Evolutionary conservation across 2,888 invertebrate genomes (phyloP), one percentile per base, ranked within the genome.

Genomic region (Mythimna lalbum): DNA sequence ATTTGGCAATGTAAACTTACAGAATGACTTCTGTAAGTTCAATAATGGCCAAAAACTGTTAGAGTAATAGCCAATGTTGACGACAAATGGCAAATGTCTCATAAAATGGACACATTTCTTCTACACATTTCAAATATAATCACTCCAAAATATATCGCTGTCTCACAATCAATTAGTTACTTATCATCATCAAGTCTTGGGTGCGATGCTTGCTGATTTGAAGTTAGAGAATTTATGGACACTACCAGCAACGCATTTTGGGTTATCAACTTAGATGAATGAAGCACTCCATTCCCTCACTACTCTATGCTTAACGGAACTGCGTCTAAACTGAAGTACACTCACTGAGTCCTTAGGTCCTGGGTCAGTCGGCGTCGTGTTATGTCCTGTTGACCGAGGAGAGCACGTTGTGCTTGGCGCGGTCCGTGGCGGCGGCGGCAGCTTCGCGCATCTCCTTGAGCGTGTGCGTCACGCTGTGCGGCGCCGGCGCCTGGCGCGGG

Each of bases 361-460:
- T 39, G 59, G 69, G 62, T 79, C 71, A 57, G 67, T 84, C 79
- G 21, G 78, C 84, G 81, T 71, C 82, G 57, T 79, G 94, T 92
- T 94, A 95, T 81, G 95, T 91, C 63, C 90, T 93, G 90, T 94
- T 93, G 88, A 94, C 97, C 85, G 90, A 95, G 27, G 93, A 93
- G 12, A 96, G 94, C 4, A 96, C 96, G 87, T 96, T 97, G 65
- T 96, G 96, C 88, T 97, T 98, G 61, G 98, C 98, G 81, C 98
- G 96, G 92, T 98, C 98, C 36, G 98, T 98, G 65, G 98, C 98
- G 86, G 97, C 97, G 88, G 98, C 97, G 1, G 98, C 98, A 0
- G 97, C 98, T 74, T 97, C 97, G 88, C 98, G 98, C 89, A 98
- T 95, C 88, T 97, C 96, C 86, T 95, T 94, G 2, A 96, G 92